Percentiles rank a stretch among this genome's conserved stretches.
Evolutionary conservation across 37 sponge, comb jelly and placozoan species (phyloP).

Genomic region (Spongilla lacustris): DNA sequence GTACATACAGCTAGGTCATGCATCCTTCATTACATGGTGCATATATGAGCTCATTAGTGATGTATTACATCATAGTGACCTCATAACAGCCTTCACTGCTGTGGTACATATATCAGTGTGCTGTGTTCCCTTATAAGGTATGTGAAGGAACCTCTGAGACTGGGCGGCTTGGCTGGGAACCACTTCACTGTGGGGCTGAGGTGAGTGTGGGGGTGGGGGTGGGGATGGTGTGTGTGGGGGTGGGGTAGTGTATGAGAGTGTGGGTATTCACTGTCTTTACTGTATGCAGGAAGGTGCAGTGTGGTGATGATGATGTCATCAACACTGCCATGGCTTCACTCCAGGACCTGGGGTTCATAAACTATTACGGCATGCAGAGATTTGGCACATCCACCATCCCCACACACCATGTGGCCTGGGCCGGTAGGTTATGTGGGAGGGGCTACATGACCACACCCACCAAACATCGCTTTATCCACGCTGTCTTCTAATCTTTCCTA

Average conservation of each 20-base stretch:
- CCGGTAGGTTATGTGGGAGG: constrained; percentile 57
- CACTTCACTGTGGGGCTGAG: constrained; percentile 82
- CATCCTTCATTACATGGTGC: too few relatives aligned
- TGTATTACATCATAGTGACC: too few relatives aligned
- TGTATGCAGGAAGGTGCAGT: constrained; percentile 56
- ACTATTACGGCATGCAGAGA: constrained; percentile 98
- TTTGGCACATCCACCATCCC: constrained; percentile 90
- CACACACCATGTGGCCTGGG: constrained; percentile 80
- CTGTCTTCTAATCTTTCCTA: background rate
- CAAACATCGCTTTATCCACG: background rate
- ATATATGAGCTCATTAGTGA: too few relatives aligned
- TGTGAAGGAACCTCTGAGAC: too few relatives aligned
- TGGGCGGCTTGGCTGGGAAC: constrained; percentile 86
- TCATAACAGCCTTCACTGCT: too few relatives aligned
- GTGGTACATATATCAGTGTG: background rate
- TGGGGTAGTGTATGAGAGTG: too few relatives aligned
- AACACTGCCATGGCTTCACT: constrained; percentile 56
- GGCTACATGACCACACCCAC: background rate
- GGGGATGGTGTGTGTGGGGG: background rate
- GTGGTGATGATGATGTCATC: constrained; percentile 35
- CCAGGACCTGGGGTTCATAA: constrained; percentile 82
- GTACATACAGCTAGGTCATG: too few relatives aligned
- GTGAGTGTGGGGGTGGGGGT: background rate
- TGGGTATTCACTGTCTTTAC: too few relatives aligned
- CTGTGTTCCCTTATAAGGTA: constrained; percentile 42